These are phyloP conservation scores for Zenarchopterus dispar DNA, from an alignment of 2,797 vertebrate genomes.

Conservation along the genomic window DNA sequence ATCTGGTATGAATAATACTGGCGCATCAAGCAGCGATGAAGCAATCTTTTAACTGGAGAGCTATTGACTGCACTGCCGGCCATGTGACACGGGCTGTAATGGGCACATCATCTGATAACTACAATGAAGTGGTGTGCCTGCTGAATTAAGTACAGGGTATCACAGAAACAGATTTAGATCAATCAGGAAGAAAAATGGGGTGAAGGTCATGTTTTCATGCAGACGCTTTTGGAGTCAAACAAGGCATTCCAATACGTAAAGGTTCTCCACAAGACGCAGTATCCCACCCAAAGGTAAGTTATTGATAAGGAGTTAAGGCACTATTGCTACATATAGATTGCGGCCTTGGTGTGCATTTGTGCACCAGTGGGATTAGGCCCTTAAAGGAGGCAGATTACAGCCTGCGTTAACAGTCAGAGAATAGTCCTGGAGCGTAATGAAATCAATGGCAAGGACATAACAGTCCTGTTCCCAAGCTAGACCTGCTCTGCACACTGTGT, in stretches of 20 bases:
- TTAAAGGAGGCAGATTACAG: conserved; percentile 72
- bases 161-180: not conserved
- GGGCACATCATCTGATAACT: conserved; percentile 14
- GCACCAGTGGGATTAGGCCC: conserved; percentile 52
- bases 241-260: conserved; percentile 37
- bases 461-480: conserved; percentile 66
- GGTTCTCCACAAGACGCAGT: conserved; percentile 1
- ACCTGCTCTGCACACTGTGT: conserved; percentile 57
- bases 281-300: conserved; percentile 42
- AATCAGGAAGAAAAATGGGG: not conserved
- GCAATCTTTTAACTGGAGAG: conserved; percentile 15
- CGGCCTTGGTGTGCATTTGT: conserved; percentile 50
- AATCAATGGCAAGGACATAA: conserved; percentile 76
- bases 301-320: conserved; percentile 59
- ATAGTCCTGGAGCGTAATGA: conserved; percentile 71
- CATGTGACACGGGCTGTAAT: conserved; percentile 15
- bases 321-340: conserved; percentile 64
- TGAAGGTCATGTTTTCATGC: conserved; percentile 7
- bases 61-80: conserved; percentile 12
- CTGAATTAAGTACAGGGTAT: conserved; percentile 8
- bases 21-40: conserved; percentile 11
- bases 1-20: not conserved
- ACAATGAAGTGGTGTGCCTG: not conserved
- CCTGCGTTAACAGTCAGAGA: conserved; percentile 58
- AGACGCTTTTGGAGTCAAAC: conserved; percentile 17